Evolutionary conservation across 2,113 vertebrate species (phyloP).

Genomic region (Lasiurus cinereus): DNA sequence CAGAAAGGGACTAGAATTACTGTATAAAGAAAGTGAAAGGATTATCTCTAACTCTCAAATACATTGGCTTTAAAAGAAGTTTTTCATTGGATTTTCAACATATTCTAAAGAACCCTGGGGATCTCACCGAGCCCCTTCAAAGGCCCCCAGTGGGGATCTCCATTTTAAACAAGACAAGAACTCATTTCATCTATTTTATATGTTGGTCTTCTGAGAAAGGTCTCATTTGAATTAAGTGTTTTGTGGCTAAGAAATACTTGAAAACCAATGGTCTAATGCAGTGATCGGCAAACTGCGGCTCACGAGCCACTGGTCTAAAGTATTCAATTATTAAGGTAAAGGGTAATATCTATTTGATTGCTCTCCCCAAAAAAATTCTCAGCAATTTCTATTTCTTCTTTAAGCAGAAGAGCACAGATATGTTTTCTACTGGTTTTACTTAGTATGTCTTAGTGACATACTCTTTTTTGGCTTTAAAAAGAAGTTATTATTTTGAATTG

Average conservation of each 20-base stretch:
- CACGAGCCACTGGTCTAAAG: background rate
- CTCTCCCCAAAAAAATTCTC: background rate
- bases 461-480: background rate
- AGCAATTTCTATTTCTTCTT: background rate
- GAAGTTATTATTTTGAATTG: constrained; percentile 9
- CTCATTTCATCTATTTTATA: background rate
- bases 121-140: background rate
- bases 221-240: background rate
- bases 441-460: background rate
- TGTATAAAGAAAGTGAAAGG: background rate
- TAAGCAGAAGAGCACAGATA: background rate
- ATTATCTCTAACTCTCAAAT: constrained; percentile 1
- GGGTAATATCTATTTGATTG: background rate
- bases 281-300: no score
- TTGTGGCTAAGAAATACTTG: constrained; percentile 58
- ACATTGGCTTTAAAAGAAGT: background rate
- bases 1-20: background rate
- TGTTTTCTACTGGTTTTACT: background rate
- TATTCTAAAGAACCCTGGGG: background rate
- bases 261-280: constrained; percentile 19
- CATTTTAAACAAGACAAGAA: background rate
- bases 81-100: background rate
- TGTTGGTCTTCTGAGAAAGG: constrained; percentile 35
- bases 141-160: background rate
- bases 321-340: background rate